Conservation (phyloP, 2,888 invertebrate genomes). For the Acanthopleura granulata region DNA sequence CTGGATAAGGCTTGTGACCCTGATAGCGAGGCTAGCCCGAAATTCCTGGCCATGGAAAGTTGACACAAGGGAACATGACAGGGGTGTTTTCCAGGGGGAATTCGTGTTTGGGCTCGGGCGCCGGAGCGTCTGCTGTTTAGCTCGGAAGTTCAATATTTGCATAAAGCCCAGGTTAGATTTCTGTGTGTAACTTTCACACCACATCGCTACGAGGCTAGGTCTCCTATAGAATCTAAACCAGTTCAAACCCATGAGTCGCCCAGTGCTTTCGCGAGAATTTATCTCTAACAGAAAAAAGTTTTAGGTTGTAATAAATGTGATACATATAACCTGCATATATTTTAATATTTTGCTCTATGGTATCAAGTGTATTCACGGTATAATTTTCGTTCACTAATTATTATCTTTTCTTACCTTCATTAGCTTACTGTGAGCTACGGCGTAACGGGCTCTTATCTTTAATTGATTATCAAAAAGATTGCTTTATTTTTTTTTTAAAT, state of each 20-base stretch:
- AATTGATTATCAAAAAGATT: too few species aligned
- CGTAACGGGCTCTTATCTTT: too few species aligned
- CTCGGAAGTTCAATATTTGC: conserved; percentile 16
- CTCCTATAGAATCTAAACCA: conserved; percentile 10
- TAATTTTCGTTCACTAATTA: too few species aligned
- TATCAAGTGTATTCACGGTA: too few species aligned
- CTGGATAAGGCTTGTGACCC: neutral
- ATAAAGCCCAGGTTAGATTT: conserved; percentile 13
- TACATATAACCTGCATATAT: too few species aligned
- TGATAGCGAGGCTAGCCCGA: conserved; percentile 14
- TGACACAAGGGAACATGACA: conserved; percentile 9
- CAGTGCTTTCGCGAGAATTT: too few species aligned
- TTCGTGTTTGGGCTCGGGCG: conserved; percentile 5
- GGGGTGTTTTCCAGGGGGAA: conserved; percentile 15
- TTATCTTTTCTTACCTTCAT: too few species aligned
- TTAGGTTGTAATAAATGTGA: too few species aligned
- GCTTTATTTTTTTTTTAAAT: too few species aligned
- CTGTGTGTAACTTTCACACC: conserved; percentile 11
- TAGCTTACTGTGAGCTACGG: too few species aligned
- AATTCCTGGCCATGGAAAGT: neutral
- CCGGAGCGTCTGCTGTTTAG: conserved; percentile 5
- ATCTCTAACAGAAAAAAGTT: too few species aligned
- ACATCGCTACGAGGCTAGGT: neutral
- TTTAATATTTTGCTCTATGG: too few species aligned
- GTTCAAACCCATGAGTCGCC: neutral